Evolutionary conservation across 2,888 invertebrate genomes (phyloP).

Genomic region (Clepsis dumicolana): DNA sequence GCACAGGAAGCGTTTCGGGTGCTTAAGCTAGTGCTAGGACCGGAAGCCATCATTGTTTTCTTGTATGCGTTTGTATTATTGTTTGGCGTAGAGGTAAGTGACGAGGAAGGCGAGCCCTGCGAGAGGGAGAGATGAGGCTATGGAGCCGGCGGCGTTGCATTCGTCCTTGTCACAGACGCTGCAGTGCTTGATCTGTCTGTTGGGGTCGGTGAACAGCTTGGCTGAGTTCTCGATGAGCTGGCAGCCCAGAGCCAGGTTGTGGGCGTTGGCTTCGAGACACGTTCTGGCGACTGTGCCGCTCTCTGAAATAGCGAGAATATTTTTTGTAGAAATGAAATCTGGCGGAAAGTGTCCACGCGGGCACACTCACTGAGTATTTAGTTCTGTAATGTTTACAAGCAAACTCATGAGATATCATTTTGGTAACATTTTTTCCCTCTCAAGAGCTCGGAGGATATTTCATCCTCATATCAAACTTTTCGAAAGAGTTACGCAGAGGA

Average conservation of each 20-base stretch:
- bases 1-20: constrained; percentile 29
- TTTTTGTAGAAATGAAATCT: too few relatives aligned
- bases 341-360: too few relatives aligned
- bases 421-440: too few relatives aligned
- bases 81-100: constrained; percentile 70
- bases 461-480: too few relatives aligned
- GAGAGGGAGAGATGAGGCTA: constrained; percentile 69
- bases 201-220: constrained; percentile 49
- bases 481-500: too few relatives aligned
- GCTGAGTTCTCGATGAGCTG: constrained; percentile 57
- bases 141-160: constrained; percentile 81
- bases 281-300: constrained; percentile 71
- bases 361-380: too few relatives aligned
- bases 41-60: constrained; percentile 45
- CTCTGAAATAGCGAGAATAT: constrained; percentile 60
- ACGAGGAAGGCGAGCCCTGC: constrained; percentile 65
- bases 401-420: too few relatives aligned
- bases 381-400: too few relatives aligned
- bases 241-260: constrained; percentile 68
- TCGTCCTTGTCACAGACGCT: constrained; percentile 81
- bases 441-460: too few relatives aligned
- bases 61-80: constrained; percentile 59
- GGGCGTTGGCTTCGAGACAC: constrained; percentile 72
- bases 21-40: constrained; percentile 45
- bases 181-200: constrained; percentile 67